phyloP scores from a whole-genome alignment of 2,797 vertebrate species.

The Eupleurogrammus muticus region DNA sequence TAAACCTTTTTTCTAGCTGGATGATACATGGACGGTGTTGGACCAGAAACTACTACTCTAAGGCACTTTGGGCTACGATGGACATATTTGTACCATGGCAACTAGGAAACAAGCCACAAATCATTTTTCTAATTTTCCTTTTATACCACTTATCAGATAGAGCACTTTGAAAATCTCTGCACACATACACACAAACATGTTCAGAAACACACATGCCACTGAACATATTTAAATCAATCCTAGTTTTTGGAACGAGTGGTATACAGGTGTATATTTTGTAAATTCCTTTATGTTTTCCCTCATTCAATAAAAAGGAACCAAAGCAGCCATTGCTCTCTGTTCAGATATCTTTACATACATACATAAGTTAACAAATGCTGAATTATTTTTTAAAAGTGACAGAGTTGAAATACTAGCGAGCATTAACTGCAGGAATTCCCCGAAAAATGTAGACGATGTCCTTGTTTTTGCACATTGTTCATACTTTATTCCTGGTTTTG shows the following conservation, averaged over 20 bases:
- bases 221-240: conserved; percentile 19
- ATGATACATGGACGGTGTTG: conserved; percentile 22
- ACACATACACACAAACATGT: conserved; percentile 3
- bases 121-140: conserved; percentile 36
- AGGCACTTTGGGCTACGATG: conserved; percentile 57
- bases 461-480: conserved; percentile 75
- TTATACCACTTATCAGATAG: conserved; percentile 32
- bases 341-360: conserved; percentile 46
- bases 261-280: conserved; percentile 69
- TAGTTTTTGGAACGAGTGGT: conserved; percentile 25
- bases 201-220: neutral
- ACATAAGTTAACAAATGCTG: conserved; percentile 49
- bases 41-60: conserved; percentile 24
- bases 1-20: conserved; percentile 2
- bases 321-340: conserved; percentile 67
- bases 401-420: conserved; percentile 45
- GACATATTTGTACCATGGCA: conserved; percentile 35
- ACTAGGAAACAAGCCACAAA: conserved; percentile 63
- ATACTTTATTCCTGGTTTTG: conserved; percentile 65
- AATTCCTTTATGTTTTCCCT: conserved; percentile 32
- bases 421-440: conserved; percentile 49
- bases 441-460: conserved; percentile 52
- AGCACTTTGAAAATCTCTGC: conserved; percentile 64
- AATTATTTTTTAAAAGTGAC: conserved; percentile 65
- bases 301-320: conserved; percentile 61